Base-by-base conservation (phyloP, 1,140 invertebrate genomes). In the Drosophila asahinai region DNA sequence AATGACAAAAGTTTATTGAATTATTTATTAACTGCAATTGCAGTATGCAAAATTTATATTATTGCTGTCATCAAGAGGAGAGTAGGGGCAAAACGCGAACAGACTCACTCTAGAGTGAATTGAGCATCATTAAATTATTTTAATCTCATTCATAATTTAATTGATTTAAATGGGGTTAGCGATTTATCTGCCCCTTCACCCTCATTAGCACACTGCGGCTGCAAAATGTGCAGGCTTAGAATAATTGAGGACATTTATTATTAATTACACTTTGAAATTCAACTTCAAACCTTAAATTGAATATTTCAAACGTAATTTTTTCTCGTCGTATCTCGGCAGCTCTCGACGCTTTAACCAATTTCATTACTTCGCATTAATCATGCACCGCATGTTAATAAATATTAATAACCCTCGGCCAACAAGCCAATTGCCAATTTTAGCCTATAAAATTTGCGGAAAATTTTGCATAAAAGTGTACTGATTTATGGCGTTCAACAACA, bases 141-240 rank as follows among this genome's bases (percentile, higher is more conserved):
- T 89, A 89, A 89, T 87, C 83, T 80, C 84, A 89, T 87, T 84
- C 86, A 87, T 89, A 89, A 90, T 89, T 89, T 78, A 89, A 89
- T 89, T 89, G 84, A 90, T 89, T 89, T 89, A 71, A 86, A 87
- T 83, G 80, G 67, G 36, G 61, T 57, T 68, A 36, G 64, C 64
- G 49, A 70, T 70, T 48, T 25, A 58, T 33, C 63, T 17, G 58
- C 38, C 45, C 49, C 25, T 7, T 30, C 8, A 5, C 33, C 36
- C 27, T 40, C 40, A 14, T 42, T 38, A 30, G 33, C 25, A 19
- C 25, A 15, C 14, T 33, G 38, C n/a, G 22, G 2, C 48, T 60
- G n/a, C 33, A 49, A 57, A 77, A 17, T 67, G 45, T 33, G 52
- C 55, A 51, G 76, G 86, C 81, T 89, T 89, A 90, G 86, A 89